Percentiles rank a stretch among this genome's conserved stretches.
These are phyloP conservation scores for Lasioglossum albipes DNA, from an alignment of 1,140 invertebrate species.

Conservation along the genomic window DNA sequence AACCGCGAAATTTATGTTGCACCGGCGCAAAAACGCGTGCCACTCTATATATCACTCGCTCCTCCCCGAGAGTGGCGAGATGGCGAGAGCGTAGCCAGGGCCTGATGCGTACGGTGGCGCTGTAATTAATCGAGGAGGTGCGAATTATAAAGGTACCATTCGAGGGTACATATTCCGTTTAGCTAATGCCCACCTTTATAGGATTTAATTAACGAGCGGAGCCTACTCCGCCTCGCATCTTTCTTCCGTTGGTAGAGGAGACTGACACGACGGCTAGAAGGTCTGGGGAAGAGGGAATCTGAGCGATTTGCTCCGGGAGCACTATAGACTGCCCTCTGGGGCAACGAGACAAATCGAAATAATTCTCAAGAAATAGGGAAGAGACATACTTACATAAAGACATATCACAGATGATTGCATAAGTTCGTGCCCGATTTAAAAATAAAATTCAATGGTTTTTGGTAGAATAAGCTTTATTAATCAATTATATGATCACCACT, in stretches of 20 bases:
- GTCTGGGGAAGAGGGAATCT: too few species aligned
- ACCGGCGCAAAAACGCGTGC: slow-evolving; percentile 45
- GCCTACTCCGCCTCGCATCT: background rate
- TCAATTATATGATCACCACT: too few species aligned
- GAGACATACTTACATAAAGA: too few species aligned
- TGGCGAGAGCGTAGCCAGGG: slow-evolving; percentile 22
- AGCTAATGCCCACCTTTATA: background rate
- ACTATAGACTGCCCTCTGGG: too few species aligned
- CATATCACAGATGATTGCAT: too few species aligned
- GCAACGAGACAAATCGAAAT: too few species aligned
- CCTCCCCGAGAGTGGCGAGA: background rate
- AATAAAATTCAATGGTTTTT: too few species aligned
- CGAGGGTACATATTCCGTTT: slow-evolving; percentile 1
- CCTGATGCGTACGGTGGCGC: slow-evolving; percentile 3
- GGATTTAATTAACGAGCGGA: slow-evolving; percentile 14
- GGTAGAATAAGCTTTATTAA: too few species aligned
- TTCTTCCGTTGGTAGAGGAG: background rate
- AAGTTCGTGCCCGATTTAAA: too few species aligned
- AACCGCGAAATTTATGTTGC: slow-evolving; percentile 47
- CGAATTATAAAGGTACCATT: slow-evolving; percentile 21
- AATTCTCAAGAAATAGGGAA: too few species aligned
- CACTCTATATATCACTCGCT: slow-evolving; percentile 47
- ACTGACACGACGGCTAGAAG: too few species aligned
- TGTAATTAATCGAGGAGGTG: slow-evolving; percentile 42
- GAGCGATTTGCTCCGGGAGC: too few species aligned